Evolutionary conservation across 2,797 vertebrate species (phyloP).

Genomic region (Tokudaia tokunoshimensis): DNA sequence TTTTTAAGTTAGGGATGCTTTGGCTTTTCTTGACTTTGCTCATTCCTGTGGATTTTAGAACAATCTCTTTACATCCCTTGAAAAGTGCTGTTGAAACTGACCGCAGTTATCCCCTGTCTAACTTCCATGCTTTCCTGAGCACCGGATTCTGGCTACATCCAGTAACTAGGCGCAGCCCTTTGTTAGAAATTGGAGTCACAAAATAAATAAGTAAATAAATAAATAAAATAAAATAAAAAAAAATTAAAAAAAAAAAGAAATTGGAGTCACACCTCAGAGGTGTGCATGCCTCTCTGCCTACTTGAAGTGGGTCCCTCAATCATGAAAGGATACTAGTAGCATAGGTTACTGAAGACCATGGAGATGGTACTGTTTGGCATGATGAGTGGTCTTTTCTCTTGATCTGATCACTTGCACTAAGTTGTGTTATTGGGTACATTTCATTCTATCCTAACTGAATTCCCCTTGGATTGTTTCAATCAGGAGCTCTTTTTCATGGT

Average conservation of each 20-base stretch:
- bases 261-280: background rate
- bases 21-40: slow-evolving; percentile 34
- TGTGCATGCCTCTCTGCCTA: background rate
- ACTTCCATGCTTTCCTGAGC: slow-evolving; percentile 7
- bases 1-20: background rate
- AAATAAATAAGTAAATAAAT: too few relatives aligned
- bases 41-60: background rate
- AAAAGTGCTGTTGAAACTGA: slow-evolving; percentile 3
- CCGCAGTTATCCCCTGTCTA: background rate
- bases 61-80: background rate
- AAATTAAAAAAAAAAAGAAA: too few relatives aligned
- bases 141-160: background rate
- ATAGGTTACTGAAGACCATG: background rate
- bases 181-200: background rate
- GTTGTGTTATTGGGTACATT: background rate
- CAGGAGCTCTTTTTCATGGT: background rate
- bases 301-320: background rate
- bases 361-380: background rate
- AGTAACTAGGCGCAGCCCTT: background rate
- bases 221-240: too few relatives aligned
- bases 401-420: background rate
- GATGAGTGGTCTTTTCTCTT: background rate
- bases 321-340: background rate
- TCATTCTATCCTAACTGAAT: background rate
- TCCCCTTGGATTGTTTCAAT: background rate